phyloP scores from a whole-genome alignment of 2,888 invertebrate species.

The Eledone cirrhosa region DNA sequence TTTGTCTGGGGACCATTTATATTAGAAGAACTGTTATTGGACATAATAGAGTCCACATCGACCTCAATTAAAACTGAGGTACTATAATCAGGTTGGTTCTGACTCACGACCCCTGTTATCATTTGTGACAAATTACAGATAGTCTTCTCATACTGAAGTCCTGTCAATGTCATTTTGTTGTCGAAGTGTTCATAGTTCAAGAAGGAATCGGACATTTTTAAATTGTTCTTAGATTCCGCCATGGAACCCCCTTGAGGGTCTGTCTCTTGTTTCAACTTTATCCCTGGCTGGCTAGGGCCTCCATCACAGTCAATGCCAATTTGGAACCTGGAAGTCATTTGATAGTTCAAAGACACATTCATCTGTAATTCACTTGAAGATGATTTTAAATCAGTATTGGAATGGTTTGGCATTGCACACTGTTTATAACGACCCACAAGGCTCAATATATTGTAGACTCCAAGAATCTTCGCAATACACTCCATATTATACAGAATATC shows the following conservation, averaged over 20 bases:
- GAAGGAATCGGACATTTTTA: neutral
- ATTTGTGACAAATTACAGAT: neutral
- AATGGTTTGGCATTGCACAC: neutral
- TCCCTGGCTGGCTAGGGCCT: too few species aligned
- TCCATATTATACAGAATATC: neutral
- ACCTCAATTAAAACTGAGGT: neutral
- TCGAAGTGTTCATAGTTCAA: neutral
- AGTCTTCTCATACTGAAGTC: neutral
- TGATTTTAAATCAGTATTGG: neutral
- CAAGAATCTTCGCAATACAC: neutral
- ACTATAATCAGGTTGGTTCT: neutral
- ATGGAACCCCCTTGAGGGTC: too few species aligned
- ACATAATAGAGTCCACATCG: neutral
- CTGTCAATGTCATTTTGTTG: neutral
- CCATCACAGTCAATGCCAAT: too few species aligned
- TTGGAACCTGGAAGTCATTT: too few species aligned
- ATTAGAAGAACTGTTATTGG: too few species aligned
- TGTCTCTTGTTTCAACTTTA: neutral
- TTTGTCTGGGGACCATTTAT: neutral
- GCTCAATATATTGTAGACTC: neutral
- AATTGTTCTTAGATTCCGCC: neutral
- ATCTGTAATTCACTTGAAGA: too few species aligned
- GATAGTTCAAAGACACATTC: too few species aligned
- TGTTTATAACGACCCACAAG: slow-evolving; percentile 15
- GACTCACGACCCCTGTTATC: neutral